phyloP scores from a whole-genome alignment of 92 coral and sea anemone genomes.

The Pocillopora grandis region DNA sequence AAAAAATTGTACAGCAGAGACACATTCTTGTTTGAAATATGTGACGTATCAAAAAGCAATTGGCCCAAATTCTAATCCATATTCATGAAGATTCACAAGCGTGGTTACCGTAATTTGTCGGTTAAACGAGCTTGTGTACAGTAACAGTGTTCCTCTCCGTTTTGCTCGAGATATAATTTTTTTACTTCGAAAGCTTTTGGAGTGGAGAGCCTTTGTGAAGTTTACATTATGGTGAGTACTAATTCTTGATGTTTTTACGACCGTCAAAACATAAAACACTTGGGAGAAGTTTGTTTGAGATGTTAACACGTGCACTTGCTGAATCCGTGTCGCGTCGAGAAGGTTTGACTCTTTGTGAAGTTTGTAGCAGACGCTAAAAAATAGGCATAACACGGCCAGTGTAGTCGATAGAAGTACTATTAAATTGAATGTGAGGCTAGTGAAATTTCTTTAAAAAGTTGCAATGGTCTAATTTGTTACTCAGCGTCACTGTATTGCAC shows the following conservation, averaged over 20 bases:
- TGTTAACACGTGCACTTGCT: neutral
- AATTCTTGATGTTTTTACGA: neutral
- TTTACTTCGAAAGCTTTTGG: neutral
- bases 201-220: neutral
- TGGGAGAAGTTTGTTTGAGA: neutral
- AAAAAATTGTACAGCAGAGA: neutral
- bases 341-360: neutral
- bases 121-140: neutral
- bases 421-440: too few species aligned
- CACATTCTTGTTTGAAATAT: neutral
- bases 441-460: too few species aligned
- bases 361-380: neutral
- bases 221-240: neutral
- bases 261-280: neutral
- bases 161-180: neutral
- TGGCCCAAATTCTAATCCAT: neutral
- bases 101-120: neutral
- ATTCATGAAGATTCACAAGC: neutral
- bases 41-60: neutral
- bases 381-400: too few species aligned
- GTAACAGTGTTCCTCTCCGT: neutral
- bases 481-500: too few species aligned
- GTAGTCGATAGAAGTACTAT: too few species aligned
- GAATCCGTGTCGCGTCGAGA: neutral
- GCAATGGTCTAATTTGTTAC: too few species aligned